Evolutionary conservation across 2,888 invertebrate species (phyloP), one percentile per base, ranked within the genome.

Genomic region (Acronicta alni): DNA sequence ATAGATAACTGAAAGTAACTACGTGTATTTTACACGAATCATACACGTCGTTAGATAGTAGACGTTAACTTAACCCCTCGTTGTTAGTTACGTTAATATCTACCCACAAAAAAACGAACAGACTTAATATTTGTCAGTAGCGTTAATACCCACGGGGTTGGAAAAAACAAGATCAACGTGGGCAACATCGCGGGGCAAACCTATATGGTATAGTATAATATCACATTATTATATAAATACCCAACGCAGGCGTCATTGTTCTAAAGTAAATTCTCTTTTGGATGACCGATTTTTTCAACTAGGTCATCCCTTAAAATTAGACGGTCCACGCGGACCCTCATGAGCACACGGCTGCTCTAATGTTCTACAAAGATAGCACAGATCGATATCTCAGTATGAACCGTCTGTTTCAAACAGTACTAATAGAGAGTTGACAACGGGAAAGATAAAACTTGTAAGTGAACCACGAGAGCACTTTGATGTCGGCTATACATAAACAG

Each of bases 221-320:
- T 6, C 45, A 64, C 43, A 39, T 64, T 16, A 16, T 6, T 49
- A 64, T 46, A 39, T 64, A 64, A 64, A 65, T 70, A 69, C 42
- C 44, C 53, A 32, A 37, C 12, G 54, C 41, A 20, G 35, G 41
- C 70, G 58, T 51, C 60, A 70, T 57, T 66, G 48, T 71, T 70
- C 58, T 52, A 65, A n/a, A 67, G 62, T 71, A 58, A 65, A 75
- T 79, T 73, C 79, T 77, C 86, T 83, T 88, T 87, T 85, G 83
- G 83, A 81, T 84, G 87, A 83, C 84, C 86, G 83, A 82, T 80
- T 87, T 88, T 90, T 89, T 86, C 78, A 89, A 89, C 83, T 87
- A 85, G 90, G 88, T 89, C 91, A 88, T 84, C 85, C 86, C 86
- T 88, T 85, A 89, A 89, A 91, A 91, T 90, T 88, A 90, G 87